These are phyloP conservation scores for Xiphias gladius DNA, from an alignment of 2,113 vertebrate genomes.

Conservation along the genomic window DNA sequence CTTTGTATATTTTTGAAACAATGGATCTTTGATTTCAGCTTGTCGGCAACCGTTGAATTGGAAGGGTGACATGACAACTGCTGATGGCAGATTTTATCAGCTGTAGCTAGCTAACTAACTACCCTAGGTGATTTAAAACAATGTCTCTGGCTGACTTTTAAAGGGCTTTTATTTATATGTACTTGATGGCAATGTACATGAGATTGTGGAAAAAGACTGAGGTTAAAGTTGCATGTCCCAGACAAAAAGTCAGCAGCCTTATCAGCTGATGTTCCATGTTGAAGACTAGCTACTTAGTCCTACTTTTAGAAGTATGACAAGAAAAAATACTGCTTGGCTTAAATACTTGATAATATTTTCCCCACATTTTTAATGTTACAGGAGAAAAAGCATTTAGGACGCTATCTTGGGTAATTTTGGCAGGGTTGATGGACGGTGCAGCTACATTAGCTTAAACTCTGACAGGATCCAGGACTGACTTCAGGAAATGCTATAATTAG, in stretches of 20 bases:
- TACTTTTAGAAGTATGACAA: no score
- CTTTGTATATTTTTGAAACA: background rate
- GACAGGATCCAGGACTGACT: background rate
- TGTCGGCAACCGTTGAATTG: background rate
- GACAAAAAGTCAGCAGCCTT: background rate
- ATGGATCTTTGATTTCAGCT: background rate
- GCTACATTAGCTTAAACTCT: background rate
- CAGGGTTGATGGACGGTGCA: background rate
- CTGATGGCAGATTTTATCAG: no score
- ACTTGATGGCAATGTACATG: background rate
- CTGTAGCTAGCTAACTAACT: no score
- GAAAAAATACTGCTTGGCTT: no score
- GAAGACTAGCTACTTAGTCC: no score
- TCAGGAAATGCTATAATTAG: background rate
- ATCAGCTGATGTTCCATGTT: background rate
- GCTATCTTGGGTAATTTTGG: background rate
- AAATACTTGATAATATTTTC: no score
- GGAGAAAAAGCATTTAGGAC: background rate
- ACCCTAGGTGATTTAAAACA: background rate
- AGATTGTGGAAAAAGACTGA: background rate
- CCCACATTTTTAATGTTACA: background rate
- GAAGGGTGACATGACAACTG: no score
- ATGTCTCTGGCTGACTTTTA: background rate
- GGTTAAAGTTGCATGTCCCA: background rate
- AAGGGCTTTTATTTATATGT: background rate